phyloP scores from a whole-genome alignment of 2,888 invertebrate genomes.

The Lutraria lutraria region DNA sequence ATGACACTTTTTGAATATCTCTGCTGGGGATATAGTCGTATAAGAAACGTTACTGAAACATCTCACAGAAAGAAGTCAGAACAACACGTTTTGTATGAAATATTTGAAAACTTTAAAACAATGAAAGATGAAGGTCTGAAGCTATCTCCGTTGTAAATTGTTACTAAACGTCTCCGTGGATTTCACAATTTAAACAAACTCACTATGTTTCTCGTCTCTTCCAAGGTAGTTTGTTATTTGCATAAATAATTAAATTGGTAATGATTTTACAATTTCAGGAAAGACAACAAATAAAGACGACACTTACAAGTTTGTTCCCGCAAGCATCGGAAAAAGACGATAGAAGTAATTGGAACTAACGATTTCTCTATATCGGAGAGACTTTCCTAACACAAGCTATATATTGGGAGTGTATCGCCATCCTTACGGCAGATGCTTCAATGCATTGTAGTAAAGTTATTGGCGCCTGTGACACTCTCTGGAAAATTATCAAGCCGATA shows the following conservation, averaged over 20 bases:
- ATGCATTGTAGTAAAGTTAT: slow-evolving; percentile 1
- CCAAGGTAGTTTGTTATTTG: not conserved
- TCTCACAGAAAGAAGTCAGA: too few species aligned
- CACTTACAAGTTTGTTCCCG: not conserved
- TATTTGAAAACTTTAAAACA: not conserved
- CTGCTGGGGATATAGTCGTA: too few species aligned
- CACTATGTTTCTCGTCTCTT: not conserved
- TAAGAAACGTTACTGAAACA: too few species aligned
- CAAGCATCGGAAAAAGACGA: not conserved
- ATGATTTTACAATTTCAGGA: not conserved
- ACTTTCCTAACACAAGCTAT: not conserved
- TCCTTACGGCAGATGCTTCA: not conserved
- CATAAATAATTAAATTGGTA: not conserved
- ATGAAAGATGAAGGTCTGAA: not conserved
- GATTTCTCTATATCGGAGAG: not conserved
- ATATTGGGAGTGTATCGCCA: not conserved
- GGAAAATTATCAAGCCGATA: not conserved
- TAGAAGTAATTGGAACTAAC: not conserved
- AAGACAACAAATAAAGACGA: not conserved
- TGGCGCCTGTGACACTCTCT: not conserved
- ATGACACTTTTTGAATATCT: too few species aligned
- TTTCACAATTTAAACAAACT: not conserved
- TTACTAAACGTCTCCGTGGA: too few species aligned
- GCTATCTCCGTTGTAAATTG: not conserved
- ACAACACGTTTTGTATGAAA: too few species aligned